Percentiles rank a stretch among this genome's conserved stretches.
These are phyloP conservation scores for Brachyhypopomus occidentalis DNA, from an alignment of 2,113 vertebrate genomes.

Conservation along the genomic window DNA sequence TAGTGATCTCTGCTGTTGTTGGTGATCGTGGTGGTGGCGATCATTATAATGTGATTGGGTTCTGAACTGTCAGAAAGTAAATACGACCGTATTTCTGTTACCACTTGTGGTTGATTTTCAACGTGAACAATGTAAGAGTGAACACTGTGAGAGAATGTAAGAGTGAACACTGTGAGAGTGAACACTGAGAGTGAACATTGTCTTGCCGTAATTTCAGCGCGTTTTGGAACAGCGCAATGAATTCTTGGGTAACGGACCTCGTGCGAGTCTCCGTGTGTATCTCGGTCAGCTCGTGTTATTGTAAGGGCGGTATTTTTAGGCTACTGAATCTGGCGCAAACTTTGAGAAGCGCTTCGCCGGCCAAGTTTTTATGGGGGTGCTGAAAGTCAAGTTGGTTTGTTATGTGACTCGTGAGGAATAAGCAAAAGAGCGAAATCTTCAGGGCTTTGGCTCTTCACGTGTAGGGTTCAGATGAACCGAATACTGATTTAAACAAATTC, in stretches of 20 bases:
- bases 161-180: constrained; percentile 24
- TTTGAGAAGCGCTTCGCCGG: constrained; percentile 10
- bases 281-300: constrained; percentile 34
- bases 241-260: constrained; percentile 18
- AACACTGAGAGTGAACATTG: constrained; percentile 1
- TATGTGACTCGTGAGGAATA: constrained; percentile 12
- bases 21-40: not conserved
- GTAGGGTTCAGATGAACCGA: not conserved
- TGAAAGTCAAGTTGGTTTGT: constrained; percentile 29
- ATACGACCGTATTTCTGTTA: not conserved
- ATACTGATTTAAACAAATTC: not conserved
- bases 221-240: not conserved
- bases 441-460: not conserved
- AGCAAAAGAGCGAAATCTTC: not conserved
- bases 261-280: constrained; percentile 23
- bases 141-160: constrained; percentile 6
- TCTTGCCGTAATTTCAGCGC: not conserved
- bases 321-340: constrained; percentile 28
- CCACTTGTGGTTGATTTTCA: not conserved
- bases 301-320: constrained; percentile 42
- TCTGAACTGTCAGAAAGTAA: too few relatives aligned
- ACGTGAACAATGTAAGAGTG: not conserved
- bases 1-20: too few relatives aligned
- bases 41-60: not conserved
- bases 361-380: constrained; percentile 42